phyloP scores from a whole-genome alignment of 2,113 vertebrate species.

The Chloropsis hardwickii region DNA sequence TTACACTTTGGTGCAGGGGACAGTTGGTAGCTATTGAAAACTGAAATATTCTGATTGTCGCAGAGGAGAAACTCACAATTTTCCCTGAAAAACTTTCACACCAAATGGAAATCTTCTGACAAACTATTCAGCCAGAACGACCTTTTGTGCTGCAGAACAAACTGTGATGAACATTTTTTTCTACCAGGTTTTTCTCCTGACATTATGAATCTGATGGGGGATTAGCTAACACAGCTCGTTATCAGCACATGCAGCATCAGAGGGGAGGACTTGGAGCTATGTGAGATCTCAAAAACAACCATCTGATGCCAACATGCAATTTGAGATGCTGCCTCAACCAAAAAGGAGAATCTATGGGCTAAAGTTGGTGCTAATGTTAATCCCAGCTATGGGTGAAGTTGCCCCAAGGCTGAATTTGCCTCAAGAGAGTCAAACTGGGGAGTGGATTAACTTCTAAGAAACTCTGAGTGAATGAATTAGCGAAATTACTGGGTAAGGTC shows the following conservation, averaged over 20 bases:
- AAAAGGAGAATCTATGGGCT: neutral
- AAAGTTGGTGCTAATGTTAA: neutral
- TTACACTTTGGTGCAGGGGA: neutral
- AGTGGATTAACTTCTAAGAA: neutral
- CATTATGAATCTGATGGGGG: neutral
- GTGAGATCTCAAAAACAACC: neutral
- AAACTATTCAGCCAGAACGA: neutral
- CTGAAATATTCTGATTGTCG: neutral
- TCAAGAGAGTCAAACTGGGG: neutral
- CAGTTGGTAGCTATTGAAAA: neutral
- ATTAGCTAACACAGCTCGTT: neutral
- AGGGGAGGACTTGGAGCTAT: neutral
- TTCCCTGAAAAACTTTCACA: neutral
- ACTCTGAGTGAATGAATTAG: neutral
- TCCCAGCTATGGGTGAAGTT: neutral
- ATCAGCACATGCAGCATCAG: neutral
- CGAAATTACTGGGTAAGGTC: neutral
- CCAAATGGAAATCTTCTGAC: neutral
- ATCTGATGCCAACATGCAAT: neutral
- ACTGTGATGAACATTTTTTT: neutral
- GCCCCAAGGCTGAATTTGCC: neutral
- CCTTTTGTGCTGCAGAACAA: constrained; percentile 18
- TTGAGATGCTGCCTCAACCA: neutral
- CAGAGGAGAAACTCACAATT: neutral
- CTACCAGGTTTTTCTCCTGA: neutral